A percentile compares a stretch with the other conserved stretches of the same genome.
phyloP scores from a whole-genome alignment of 2,113 vertebrate genomes.

The Osmerus eperlanus region DNA sequence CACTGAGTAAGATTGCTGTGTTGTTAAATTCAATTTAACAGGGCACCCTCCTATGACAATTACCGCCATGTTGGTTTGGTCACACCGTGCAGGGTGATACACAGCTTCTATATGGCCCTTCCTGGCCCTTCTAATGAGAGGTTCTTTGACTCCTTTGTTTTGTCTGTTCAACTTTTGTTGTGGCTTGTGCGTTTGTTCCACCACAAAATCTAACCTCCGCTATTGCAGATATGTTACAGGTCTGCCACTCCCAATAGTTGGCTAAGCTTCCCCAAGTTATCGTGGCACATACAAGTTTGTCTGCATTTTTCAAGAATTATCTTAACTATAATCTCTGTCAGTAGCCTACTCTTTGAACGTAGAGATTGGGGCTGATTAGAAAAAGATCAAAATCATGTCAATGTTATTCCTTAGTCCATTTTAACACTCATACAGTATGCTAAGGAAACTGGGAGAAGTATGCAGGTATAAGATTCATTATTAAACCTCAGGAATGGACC shows the following conservation, averaged over 20 bases:
- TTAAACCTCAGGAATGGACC: conserved; percentile 61
- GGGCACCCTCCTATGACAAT: conserved; percentile 67
- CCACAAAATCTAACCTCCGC: too few species aligned
- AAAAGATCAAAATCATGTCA: conserved; percentile 8
- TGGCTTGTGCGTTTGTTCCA: neutral
- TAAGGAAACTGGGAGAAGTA: conserved; percentile 48
- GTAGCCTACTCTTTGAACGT: too few species aligned
- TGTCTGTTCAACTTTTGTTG: neutral
- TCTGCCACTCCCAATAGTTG: too few species aligned
- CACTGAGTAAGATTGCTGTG: conserved; percentile 67
- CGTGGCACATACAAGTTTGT: too few species aligned
- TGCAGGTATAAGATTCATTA: conserved; percentile 72
- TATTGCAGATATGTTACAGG: too few species aligned
- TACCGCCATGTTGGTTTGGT: conserved; percentile 51
- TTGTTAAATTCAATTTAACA: conserved; percentile 75
- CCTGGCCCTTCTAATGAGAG: too few species aligned
- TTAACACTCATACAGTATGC: conserved; percentile 34
- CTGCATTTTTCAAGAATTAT: neutral
- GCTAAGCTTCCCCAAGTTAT: too few species aligned
- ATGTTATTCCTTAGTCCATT: conserved; percentile 40
- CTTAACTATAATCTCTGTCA: neutral
- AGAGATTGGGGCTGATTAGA: too few species aligned
- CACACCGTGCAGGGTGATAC: conserved; percentile 18
- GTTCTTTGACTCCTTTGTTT: neutral
- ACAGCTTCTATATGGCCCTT: neutral